A percentile compares a stretch with the other conserved stretches of the same genome.
Conservation (phyloP, 2,797 vertebrate genomes). For the Hybognathus amarus region DNA sequence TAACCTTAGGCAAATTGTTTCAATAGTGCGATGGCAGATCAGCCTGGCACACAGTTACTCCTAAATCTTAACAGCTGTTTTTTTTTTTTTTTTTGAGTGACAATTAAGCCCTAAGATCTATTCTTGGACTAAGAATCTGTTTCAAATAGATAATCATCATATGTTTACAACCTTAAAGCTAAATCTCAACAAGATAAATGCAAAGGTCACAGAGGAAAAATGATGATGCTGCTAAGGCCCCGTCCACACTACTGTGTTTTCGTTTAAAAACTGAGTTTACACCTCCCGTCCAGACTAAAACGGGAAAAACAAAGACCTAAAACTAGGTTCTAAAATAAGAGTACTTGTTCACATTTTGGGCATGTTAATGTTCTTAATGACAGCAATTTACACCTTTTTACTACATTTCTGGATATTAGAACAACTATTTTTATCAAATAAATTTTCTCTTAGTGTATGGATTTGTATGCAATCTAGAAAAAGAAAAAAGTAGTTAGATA, state of each 20-base stretch:
- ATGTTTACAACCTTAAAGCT: conserved; percentile 15
- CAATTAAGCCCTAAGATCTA: conserved; percentile 18
- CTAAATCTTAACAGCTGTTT: conserved; percentile 50
- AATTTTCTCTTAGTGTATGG: not conserved
- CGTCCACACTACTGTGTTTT: too few relatives aligned
- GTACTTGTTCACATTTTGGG: not conserved
- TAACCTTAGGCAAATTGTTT: conserved; percentile 46
- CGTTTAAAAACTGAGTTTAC: too few relatives aligned
- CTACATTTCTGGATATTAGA: not conserved
- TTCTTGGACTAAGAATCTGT: conserved; percentile 22
- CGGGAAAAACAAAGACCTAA: too few relatives aligned
- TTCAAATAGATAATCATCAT: conserved; percentile 16
- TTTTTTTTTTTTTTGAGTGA: not conserved
- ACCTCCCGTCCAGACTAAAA: too few relatives aligned
- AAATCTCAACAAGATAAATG: conserved; percentile 10
- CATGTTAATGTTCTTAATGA: conserved; percentile 1
- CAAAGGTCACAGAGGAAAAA: not conserved
- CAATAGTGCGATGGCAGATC: conserved; percentile 30
- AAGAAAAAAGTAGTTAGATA: not conserved
- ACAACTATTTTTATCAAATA: not conserved
- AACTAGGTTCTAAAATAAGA: too few relatives aligned
- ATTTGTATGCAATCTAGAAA: not conserved
- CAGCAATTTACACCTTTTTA: not conserved
- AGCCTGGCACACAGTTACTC: conserved; percentile 30
- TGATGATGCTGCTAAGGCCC: not conserved